Evolutionary conservation across 1,140 invertebrate species (phyloP), one percentile per base, ranked within the genome.

Genomic region (Penaeus vannamei): DNA sequence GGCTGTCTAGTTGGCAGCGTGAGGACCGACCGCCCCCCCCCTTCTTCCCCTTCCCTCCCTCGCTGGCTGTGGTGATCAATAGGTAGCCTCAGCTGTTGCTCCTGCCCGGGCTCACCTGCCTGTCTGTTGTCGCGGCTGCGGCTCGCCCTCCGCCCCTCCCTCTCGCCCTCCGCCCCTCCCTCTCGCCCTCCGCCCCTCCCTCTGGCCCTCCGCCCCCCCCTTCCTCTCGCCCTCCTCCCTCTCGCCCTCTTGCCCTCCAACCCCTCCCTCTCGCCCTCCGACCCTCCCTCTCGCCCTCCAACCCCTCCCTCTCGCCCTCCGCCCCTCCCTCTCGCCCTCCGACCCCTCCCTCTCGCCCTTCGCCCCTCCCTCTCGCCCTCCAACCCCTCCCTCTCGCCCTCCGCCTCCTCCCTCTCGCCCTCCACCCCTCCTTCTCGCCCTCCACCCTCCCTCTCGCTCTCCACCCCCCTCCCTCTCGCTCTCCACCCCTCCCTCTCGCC

Each of bases 301-400:
- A 66, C 61, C 22, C 32, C 22, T 64, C 46, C 8, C 59, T 69
- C 84, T 86, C 46, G 61, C 84, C 87, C 64, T 87, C 77, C 86
- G 14, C 84, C 32, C 90, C 42, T 86, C 62, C 82, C 82, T 89
- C 69, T 91, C 20, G 36, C 42, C 80, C 72, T 84, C n/a, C n/a
- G n/a, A n/a, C 20, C 69, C 61, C 32, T 89, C 77, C 61, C 87
- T 53, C 23, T 72, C n/a, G 29, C 66, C 53, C 17, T 85, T 42
- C 53, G 12, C 32, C 23, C 26, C 62, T n/a, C 61, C 19, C 61
- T 66, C 61, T 36, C 72, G 1, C 26, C 29, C 72, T 17, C 72
- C 29, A 22, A 8, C n/a, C 59, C 81, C 60, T 61, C 61, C 19
- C 61, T 66, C 61, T 36, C 72, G 1, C 26, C 29, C 72, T 17